Evolutionary conservation across 92 coral and sea anemone genomes (phyloP).

Genomic region (Epizoanthus ramosus): DNA sequence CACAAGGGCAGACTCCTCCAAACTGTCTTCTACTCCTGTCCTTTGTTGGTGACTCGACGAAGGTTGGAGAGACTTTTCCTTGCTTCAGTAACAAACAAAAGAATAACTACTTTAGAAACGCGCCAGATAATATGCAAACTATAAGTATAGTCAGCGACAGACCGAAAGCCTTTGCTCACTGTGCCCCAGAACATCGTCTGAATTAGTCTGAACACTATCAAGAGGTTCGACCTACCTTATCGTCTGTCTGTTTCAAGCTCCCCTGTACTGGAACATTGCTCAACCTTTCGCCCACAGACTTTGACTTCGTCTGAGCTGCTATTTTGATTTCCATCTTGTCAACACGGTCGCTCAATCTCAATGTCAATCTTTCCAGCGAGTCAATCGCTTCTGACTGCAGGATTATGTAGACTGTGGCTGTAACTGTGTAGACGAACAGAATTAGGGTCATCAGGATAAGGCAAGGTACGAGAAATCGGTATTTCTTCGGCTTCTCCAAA

Average conservation of each 20-base stretch:
- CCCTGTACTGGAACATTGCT: not conserved
- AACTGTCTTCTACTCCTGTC: conserved; percentile 24
- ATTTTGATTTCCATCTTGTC: conserved; percentile 59
- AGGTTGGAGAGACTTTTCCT: not conserved
- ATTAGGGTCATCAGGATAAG: conserved; percentile 8
- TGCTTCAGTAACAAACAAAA: not conserved
- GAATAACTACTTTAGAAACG: not conserved
- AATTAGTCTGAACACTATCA: too few relatives aligned
- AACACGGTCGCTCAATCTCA: conserved; percentile 59
- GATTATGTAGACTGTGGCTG: conserved; percentile 33
- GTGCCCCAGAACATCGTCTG: not conserved
- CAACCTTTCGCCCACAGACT: conserved; percentile 19
- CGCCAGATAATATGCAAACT: not conserved
- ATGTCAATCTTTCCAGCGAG: conserved; percentile 62
- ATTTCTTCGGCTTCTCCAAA: conserved; percentile 27
- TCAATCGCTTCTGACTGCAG: conserved; percentile 71
- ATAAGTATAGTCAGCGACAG: not conserved
- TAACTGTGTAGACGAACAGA: conserved; percentile 26
- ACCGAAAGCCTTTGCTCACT: not conserved
- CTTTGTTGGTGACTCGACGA: not conserved
- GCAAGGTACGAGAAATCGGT: conserved; percentile 29
- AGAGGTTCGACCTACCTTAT: conserved; percentile 16
- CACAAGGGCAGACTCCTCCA: conserved; percentile 37
- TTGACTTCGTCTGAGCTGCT: conserved; percentile 50
- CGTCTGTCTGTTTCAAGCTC: not conserved